Percentiles rank a stretch among this genome's conserved stretches.
These are phyloP conservation scores for Parotia lawesii DNA, from an alignment of 2,113 vertebrate species.

Conservation along the genomic window DNA sequence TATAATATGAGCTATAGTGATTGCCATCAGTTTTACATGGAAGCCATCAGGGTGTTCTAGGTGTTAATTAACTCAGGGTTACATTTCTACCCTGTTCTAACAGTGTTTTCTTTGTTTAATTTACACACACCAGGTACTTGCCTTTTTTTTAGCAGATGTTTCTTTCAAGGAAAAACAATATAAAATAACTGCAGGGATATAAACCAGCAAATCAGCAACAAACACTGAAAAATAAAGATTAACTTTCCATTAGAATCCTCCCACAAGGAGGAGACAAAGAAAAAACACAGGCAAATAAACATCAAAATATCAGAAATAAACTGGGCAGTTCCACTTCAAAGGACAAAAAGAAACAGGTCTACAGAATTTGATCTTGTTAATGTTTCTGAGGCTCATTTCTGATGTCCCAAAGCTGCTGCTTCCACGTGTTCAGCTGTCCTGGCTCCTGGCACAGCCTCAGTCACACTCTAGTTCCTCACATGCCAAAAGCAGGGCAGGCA, in stretches of 20 bases:
- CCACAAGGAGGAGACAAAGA: background rate
- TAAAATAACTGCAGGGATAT: constrained; percentile 89
- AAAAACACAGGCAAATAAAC: background rate
- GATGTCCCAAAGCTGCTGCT: constrained; percentile 49
- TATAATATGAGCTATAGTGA: background rate
- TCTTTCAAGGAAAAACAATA: constrained; percentile 86
- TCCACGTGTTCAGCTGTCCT: constrained; percentile 51
- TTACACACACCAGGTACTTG: constrained; percentile 54
- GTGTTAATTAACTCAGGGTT: background rate
- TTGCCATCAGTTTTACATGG: background rate
- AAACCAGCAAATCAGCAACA: constrained; percentile 87
- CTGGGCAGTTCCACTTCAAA: constrained; percentile 29
- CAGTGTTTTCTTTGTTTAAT: background rate
- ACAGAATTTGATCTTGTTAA: constrained; percentile 60
- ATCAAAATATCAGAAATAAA: background rate
- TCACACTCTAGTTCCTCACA: constrained; percentile 58
- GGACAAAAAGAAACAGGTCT: background rate
- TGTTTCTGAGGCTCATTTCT: constrained; percentile 29
- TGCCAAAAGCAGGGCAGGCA: constrained; percentile 41
- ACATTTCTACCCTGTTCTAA: background rate
- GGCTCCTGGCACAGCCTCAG: constrained; percentile 61
- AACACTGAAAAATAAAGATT: constrained; percentile 80
- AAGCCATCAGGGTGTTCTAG: background rate
- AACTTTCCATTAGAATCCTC: background rate
- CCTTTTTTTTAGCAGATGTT: constrained; percentile 85